phyloP scores from a whole-genome alignment of 53 echinoderm and acorn worm species.

The Arbacia lixula region DNA sequence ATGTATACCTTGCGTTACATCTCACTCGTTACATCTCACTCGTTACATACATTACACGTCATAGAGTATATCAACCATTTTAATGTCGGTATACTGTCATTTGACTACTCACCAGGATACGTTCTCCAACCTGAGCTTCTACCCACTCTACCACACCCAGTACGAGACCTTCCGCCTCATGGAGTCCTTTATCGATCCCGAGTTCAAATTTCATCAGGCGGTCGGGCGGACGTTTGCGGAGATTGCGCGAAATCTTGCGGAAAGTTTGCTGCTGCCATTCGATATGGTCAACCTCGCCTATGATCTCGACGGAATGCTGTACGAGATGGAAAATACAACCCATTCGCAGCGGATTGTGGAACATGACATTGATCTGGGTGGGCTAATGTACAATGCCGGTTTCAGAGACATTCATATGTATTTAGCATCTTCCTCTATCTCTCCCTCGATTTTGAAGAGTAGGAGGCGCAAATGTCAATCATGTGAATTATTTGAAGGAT shows the following conservation, averaged over 20 bases:
- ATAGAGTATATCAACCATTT: no score
- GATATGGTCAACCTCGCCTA: not conserved
- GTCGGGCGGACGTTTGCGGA: conserved; percentile 54
- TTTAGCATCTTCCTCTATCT: no score
- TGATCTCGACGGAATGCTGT: not conserved
- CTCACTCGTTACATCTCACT: no score
- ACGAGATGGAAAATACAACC: not conserved
- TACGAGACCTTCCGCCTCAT: conserved; percentile 69
- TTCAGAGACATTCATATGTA: not conserved
- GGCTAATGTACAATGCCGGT: not conserved
- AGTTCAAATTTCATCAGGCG: conserved; percentile 53
- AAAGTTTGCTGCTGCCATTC: conserved; percentile 21
- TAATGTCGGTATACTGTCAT: no score
- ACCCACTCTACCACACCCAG: conserved; percentile 64
- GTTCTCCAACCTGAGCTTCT: conserved; percentile 17
- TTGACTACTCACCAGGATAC: no score
- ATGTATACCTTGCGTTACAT: no score
- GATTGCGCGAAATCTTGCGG: conserved; percentile 42
- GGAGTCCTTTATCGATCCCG: conserved; percentile 62
- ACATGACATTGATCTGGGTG: not conserved
- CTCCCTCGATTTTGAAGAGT: no score
- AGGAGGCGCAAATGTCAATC: no score
- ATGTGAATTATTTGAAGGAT: no score
- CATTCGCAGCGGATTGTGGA: not conserved
- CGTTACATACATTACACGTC: no score